These are phyloP conservation scores for Hipparchia semele DNA, from an alignment of 2,888 invertebrate genomes.

Conservation along the genomic window DNA sequence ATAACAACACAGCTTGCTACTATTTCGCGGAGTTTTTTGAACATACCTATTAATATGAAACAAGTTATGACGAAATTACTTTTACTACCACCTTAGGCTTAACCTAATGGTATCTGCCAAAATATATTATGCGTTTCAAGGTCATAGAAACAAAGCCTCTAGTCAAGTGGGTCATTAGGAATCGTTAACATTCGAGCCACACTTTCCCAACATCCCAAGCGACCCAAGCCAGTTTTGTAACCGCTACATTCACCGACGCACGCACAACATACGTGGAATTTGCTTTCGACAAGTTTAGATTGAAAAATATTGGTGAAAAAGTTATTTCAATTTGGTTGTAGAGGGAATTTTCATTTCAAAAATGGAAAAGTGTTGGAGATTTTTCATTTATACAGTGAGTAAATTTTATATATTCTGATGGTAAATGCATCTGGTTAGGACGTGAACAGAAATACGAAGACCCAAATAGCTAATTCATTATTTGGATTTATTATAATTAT, in stretches of 20 bases:
- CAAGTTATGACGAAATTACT: neutral
- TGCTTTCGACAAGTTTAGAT: slow-evolving; percentile 11
- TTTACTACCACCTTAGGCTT: neutral
- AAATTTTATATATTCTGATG: neutral
- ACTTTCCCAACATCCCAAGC: slow-evolving; percentile 36
- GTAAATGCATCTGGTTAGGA: no score
- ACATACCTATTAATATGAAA: neutral
- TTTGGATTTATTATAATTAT: no score
- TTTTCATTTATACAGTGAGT: slow-evolving; percentile 51
- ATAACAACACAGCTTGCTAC: neutral
- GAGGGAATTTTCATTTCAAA: slow-evolving; percentile 17
- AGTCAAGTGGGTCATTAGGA: slow-evolving; percentile 48
- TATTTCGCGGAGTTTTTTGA: slow-evolving; percentile 11
- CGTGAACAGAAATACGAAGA: no score
- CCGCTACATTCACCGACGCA: slow-evolving; percentile 46
- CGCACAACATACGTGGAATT: slow-evolving; percentile 41
- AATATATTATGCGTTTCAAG: slow-evolving; percentile 31
- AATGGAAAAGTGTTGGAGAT: slow-evolving; percentile 50
- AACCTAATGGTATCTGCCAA: neutral
- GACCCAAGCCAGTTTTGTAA: slow-evolving; percentile 48
- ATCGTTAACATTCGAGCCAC: slow-evolving; percentile 60
- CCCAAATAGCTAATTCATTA: no score
- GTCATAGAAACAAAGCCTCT: slow-evolving; percentile 33
- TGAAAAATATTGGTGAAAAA: slow-evolving; percentile 23
- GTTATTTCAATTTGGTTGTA: slow-evolving; percentile 25